phyloP scores from a whole-genome alignment of 2,888 invertebrate species.

The Cylindroiulus punctatus region DNA sequence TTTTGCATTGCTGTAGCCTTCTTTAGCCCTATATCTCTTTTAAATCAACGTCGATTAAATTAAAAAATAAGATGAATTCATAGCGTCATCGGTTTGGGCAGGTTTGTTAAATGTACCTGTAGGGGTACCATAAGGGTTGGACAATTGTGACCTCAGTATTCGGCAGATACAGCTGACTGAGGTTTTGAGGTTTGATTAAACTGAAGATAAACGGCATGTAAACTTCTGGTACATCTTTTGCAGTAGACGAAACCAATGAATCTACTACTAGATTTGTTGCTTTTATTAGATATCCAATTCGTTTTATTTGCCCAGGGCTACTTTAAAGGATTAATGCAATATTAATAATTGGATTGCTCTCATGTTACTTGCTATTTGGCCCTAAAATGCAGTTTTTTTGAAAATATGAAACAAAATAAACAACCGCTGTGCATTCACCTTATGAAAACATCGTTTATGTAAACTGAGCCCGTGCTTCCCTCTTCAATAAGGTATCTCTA shows the following conservation, averaged over 20 bases:
- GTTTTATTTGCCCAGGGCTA: background rate
- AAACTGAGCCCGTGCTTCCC: background rate
- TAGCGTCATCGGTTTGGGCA: background rate
- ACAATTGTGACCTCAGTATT: background rate
- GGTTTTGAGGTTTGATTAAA: background rate
- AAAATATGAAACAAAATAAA: background rate
- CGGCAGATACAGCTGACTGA: background rate
- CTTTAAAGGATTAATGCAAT: background rate
- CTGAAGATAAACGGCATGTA: background rate
- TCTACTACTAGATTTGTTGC: background rate
- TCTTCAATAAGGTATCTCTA: background rate
- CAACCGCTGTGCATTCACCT: background rate
- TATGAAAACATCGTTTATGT: background rate
- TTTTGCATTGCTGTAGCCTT: too few species aligned
- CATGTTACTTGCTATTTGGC: background rate
- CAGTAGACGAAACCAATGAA: background rate
- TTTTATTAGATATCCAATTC: background rate
- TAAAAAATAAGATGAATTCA: background rate
- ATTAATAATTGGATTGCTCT: constrained; percentile 22
- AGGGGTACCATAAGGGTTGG: too few species aligned
- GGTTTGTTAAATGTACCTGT: background rate
- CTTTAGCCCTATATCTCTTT: too few species aligned
- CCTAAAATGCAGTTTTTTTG: background rate
- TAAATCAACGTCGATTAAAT: too few species aligned
- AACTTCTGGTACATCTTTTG: background rate